Base-by-base conservation (phyloP, 2,113 vertebrate species). In the Cryptomyrus ogoouensis region DNA sequence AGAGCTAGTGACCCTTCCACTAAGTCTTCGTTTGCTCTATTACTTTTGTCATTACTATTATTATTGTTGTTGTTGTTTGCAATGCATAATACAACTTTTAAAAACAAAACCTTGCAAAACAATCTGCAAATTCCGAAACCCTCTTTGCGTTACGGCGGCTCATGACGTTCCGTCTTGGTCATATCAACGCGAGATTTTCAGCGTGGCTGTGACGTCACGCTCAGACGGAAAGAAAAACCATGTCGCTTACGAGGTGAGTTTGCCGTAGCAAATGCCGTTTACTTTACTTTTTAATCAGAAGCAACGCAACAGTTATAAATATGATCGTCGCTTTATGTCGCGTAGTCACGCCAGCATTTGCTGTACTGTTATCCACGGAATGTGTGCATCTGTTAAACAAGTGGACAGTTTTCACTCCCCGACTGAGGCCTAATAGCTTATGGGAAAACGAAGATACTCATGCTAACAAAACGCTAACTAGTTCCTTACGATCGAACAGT, bases 171-270 rank as follows among this genome's bases (percentile, higher is more conserved):
- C 31, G 5, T 21, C 6, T 17, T 87, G 2, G 2, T 39, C 86
- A 31, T 21, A 53, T 56, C 50, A 87, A 39, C 86, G 86, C 86
- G 86, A 56, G 27, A 35, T 39, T 87, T 53, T 17, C 15, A 42
- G 35, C 35, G 74, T 80, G 35, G 19, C 9, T 24, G 19, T 91
- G 89, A 88, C 50, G 66, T 70, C 24, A 62, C 10, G 83, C 44
- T 10, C 44, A 86, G 88, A 24, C 92, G 91, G 92, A 91, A 91
- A 90, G 47, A 88, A 93, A 89, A 95, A 96, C 91, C 8, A 97
- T 97, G 96, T 96, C 96, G 96, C 95, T 97, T 1, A 95, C 95
- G 91, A 97, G 96, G 96, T 97, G 50, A 87, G 88, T 5, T 53
- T 19, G 1, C 21, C 8, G 0, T 42, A 35, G 17, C 3, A 4